phyloP scores from a whole-genome alignment of 2,113 vertebrate species.

The Grantiella picta region DNA sequence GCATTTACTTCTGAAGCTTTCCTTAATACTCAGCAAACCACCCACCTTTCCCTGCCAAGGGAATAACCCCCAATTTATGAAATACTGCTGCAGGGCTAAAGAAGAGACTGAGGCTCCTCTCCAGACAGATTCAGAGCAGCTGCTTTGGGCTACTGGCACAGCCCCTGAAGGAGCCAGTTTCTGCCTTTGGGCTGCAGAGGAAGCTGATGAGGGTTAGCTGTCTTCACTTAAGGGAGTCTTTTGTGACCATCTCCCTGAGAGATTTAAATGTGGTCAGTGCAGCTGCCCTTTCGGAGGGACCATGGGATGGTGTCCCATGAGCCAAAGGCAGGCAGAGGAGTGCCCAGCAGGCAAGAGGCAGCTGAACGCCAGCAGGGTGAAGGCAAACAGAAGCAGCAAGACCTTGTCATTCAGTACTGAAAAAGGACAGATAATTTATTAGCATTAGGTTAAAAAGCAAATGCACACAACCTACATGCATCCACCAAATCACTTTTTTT shows the following conservation, averaged over 20 bases:
- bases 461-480: not conserved
- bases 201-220: not conserved
- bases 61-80: not conserved
- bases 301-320: rapidly evolving
- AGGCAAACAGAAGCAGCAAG: not conserved
- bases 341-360: not conserved
- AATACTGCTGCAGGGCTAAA: not conserved
- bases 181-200: not conserved
- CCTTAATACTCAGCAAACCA: not conserved
- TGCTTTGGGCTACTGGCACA: not conserved
- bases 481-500: not conserved
- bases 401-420: not conserved
- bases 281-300: not conserved
- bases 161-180: not conserved
- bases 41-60: not conserved
- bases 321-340: not conserved
- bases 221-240: not conserved
- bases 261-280: not conserved
- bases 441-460: not conserved
- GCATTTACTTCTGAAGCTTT: not conserved
- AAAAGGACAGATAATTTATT: not conserved
- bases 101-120: not conserved
- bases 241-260: not conserved
- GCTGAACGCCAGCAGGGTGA: not conserved
- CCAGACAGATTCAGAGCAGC: not conserved